Percentiles rank a stretch among this genome's conserved stretches.
These are phyloP conservation scores for Lophura nycthemera DNA, from an alignment of 2,113 vertebrate genomes.

Conservation along the genomic window DNA sequence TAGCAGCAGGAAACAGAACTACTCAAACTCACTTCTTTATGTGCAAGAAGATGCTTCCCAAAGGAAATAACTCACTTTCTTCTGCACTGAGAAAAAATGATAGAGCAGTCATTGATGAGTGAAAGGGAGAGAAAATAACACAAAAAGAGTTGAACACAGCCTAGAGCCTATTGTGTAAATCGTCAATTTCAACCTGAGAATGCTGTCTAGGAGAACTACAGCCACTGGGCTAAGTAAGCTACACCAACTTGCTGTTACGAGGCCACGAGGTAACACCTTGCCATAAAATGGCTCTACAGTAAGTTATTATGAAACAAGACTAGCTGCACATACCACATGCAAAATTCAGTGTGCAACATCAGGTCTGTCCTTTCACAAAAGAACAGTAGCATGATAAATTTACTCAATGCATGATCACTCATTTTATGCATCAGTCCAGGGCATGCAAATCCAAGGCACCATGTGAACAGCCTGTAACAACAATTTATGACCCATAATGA, in stretches of 20 bases:
- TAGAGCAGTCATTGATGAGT: background rate
- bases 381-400: background rate
- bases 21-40: background rate
- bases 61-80: conserved; percentile 25
- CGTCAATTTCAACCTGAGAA: background rate
- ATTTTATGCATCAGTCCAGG: conserved; percentile 18
- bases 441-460: conserved; percentile 11
- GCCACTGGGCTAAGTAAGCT: background rate
- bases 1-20: conserved; percentile 30
- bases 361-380: background rate
- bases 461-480: background rate
- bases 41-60: background rate
- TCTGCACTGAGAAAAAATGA: conserved; percentile 28
- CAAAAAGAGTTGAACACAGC: conserved; percentile 4
- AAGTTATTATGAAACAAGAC: background rate
- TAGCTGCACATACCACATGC: background rate
- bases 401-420: conserved; percentile 1
- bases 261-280: background rate
- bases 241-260: conserved; percentile 14
- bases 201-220: background rate
- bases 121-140: conserved; percentile 25
- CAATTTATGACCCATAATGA: conserved; percentile 14
- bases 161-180: conserved; percentile 4
- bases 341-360: background rate
- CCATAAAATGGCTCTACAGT: background rate